Base-by-base conservation (phyloP, 2,888 invertebrate genomes). In the Apocheima hispidaria region DNA sequence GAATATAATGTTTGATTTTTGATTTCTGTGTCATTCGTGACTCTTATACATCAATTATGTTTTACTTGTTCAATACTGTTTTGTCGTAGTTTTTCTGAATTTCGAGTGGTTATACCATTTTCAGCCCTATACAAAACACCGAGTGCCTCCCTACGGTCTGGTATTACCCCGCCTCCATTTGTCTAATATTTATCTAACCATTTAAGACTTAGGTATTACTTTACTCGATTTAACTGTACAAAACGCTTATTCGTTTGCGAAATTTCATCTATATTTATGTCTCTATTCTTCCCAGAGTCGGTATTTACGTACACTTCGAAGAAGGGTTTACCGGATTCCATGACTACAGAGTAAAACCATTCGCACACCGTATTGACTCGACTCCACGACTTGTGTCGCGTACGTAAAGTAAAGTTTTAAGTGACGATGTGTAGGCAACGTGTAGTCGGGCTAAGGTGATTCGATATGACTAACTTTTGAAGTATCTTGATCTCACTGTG, bases 141-240 rank as follows among this genome's bases (percentile, higher is more conserved):
- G 82, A 88, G 85, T 82, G 83, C 85, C 83, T 69, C 66, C 75
- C 71, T 60, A 55, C 55, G 73, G 72, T 50, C 18, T 12, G 57
- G 36, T 80, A 68, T 43, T 70, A 77, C 78, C 83, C 76, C 72
- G 72, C 73, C 73, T 74, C 75, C 78, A 82, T 83, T 86, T 81
- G 63, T 79, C 86, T 88, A 88, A 74, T 82, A 83, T 89, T 89
- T 78, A n/a, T 75, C 79, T 87, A 86, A 81, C 75, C 44, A 71
- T 81, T 84, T 84, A 87, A 81, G 78, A 85, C 84, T 85, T 87
- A 86, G 69, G 68, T 81, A 82, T 78, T 78, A 62, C 20, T 35
- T 83, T 86, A 84, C 78, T 84, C 82, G 78, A 84, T 83, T 84
- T 87, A 77, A 88, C 91, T 92, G 92, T 92, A 92, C 92, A 92